Conservation (phyloP, 2,888 invertebrate species). For the Mycalesis mineus region DNA sequence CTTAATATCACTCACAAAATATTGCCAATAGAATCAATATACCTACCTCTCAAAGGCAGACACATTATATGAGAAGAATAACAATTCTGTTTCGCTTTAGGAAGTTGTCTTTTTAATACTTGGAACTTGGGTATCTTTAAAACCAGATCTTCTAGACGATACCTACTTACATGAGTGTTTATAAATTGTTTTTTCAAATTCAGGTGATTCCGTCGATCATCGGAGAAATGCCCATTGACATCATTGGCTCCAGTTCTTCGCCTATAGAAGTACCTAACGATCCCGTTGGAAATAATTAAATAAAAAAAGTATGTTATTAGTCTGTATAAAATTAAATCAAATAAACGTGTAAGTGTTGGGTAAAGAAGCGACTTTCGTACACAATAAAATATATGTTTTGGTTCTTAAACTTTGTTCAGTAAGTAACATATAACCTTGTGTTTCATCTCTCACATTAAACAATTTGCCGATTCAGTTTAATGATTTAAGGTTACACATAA, state of each 20-base stretch:
- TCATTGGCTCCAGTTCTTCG: constrained; percentile 15
- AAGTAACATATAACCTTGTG: too few relatives aligned
- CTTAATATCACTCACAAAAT: too few relatives aligned
- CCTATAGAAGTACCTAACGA: constrained; percentile 44
- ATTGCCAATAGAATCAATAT: too few relatives aligned
- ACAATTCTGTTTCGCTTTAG: too few relatives aligned
- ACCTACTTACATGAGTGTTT: too few relatives aligned
- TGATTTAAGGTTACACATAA: background rate
- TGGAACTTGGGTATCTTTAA: too few relatives aligned
- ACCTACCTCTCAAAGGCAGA: too few relatives aligned
- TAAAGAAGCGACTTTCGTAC: constrained; percentile 6
- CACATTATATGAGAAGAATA: too few relatives aligned
- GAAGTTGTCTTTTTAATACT: too few relatives aligned
- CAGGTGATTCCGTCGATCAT: constrained; percentile 35
- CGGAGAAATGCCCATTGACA: constrained; percentile 37
- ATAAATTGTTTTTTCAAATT: background rate
- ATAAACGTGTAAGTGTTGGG: background rate
- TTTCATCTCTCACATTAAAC: too few relatives aligned
- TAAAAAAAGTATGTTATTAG: background rate
- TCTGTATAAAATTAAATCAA: too few relatives aligned
- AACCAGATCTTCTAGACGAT: too few relatives aligned
- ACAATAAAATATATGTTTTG: background rate
- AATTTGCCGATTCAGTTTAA: background rate
- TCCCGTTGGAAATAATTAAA: constrained; percentile 37
- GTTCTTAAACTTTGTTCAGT: background rate